Conservation (phyloP, 2,797 vertebrate genomes). For the Pithecia hirsuta region DNA sequence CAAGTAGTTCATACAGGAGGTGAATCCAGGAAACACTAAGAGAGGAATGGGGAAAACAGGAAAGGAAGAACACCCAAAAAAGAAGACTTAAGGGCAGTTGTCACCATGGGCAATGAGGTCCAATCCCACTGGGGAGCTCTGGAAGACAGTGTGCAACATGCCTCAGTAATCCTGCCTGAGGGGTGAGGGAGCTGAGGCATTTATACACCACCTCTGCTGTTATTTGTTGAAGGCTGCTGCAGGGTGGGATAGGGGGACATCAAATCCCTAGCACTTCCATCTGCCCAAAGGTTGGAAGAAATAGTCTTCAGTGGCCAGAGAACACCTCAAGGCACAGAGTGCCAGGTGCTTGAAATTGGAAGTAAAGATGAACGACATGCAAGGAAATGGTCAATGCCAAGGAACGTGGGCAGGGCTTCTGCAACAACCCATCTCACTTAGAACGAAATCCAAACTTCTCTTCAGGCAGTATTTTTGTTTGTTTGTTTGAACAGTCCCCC, state of each 20-base stretch:
- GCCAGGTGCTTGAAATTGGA: not conserved
- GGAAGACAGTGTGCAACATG: no score
- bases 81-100: not conserved
- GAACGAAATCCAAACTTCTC: not conserved
- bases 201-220: not conserved
- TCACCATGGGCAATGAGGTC: rapidly evolving
- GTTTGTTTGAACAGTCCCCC: no score
- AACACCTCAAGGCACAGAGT: not conserved
- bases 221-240: not conserved
- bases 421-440: not conserved
- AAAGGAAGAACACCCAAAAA: not conserved
- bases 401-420: rapidly evolving
- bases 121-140: not conserved
- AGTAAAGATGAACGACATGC: rapidly evolving
- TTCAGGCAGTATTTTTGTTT: no score
- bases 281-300: not conserved
- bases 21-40: not conserved
- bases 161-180: not conserved
- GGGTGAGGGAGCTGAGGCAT: not conserved
- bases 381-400: not conserved
- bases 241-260: rapidly evolving
- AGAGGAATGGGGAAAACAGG: rapidly evolving
- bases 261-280: not conserved
- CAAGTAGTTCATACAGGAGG: rapidly evolving
- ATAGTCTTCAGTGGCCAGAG: not conserved